Base-by-base conservation (phyloP, 37 sponge, comb jelly and placozoan genomes). In the Agelas oroides region DNA sequence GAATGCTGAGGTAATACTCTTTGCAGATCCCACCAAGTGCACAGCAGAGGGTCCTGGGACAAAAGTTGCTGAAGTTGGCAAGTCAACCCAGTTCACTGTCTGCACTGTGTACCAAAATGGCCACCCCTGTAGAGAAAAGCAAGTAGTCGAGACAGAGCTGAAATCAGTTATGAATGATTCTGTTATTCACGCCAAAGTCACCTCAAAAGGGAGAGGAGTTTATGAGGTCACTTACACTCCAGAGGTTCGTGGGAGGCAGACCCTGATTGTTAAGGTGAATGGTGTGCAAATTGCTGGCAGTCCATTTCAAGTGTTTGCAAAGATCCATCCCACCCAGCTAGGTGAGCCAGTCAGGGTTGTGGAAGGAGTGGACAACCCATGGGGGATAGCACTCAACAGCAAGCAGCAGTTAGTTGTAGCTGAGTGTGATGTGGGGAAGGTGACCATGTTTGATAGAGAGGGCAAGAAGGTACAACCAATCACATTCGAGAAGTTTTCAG, bases 271-370 rank as follows among this genome's bases (percentile, higher is more conserved):
- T 8, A 67, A 53, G 30, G 70, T 70, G 8, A 30, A 80, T 80
- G 81, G 81, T 6, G 5, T 27, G 0, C 23, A 68, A 32, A 35
- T 80, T 24, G 37, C 37, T n/a, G 81, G 70, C 27, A 80, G 81
- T 55, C 59, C 81, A 41, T 80, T 56, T 1, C 27, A 14, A 23
- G 63, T 62, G 25, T 79, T 79, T 79, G 82, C 59, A 34, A 66
- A 67, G 30, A 70, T 81, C 68, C 71, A 28, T 58, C 81, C 81
- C 28, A 70, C 71, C 35, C 70, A 81, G 27, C 71, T 81, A 6
- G 71, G 81, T 13, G 54, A 81, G 38, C 81, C 81, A 20, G 60
- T 81, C 24, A 67, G 60, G 30, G 28, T 41, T 5, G 23, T 65
- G 5, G 66, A 38, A 19, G 78, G 61, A 1, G 24, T 63, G 38